Percentiles rank a stretch among this genome's conserved stretches.
phyloP scores from a whole-genome alignment of 2,888 invertebrate species.

The Leptura quadrifasciata region DNA sequence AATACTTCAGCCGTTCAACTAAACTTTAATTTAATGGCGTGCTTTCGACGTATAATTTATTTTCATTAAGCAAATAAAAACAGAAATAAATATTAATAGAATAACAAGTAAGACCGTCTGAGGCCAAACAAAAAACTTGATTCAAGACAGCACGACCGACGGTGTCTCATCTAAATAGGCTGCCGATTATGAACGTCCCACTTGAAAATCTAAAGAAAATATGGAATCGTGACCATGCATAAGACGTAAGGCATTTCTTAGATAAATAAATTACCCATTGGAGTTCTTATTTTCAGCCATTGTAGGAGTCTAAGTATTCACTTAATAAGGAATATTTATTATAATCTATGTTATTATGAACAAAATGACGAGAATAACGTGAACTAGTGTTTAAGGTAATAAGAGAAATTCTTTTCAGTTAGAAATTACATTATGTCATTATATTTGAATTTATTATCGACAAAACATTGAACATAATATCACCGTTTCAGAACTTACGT shows the following conservation, averaged over 20 bases:
- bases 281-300: slow-evolving; percentile 19
- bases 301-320: slow-evolving; percentile 19
- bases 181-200: slow-evolving; percentile 52
- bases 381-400: background rate
- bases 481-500: too few species aligned
- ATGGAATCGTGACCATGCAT: slow-evolving; percentile 55
- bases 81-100: slow-evolving; percentile 25
- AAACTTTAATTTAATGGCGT: slow-evolving; percentile 22
- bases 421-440: background rate
- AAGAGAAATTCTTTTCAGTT: background rate
- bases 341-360: slow-evolving; percentile 7
- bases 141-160: background rate
- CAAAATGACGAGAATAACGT: background rate
- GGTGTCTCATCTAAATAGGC: slow-evolving; percentile 38
- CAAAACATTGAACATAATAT: too few species aligned
- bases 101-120: slow-evolving; percentile 16
- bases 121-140: slow-evolving; percentile 18
- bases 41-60: slow-evolving; percentile 18
- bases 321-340: slow-evolving; percentile 15
- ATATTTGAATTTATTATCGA: background rate
- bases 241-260: slow-evolving; percentile 39
- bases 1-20: slow-evolving; percentile 13
- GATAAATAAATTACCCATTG: slow-evolving; percentile 21
- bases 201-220: slow-evolving; percentile 56
- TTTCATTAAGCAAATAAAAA: slow-evolving; percentile 33